Conservation (phyloP, 2,113 vertebrate genomes). For the Tursiops truncatus region DNA sequence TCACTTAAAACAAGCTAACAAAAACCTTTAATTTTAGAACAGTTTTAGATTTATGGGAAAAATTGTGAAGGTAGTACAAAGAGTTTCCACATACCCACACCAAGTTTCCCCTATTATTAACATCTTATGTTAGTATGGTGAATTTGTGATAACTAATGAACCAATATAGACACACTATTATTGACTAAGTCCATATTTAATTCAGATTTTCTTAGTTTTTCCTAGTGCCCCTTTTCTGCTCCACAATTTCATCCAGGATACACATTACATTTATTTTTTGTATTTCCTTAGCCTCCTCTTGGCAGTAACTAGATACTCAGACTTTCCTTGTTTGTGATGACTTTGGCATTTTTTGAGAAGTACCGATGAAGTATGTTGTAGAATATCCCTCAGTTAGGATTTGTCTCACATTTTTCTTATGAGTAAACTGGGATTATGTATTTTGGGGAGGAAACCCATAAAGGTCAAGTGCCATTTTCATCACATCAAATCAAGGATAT, state of each 20-base stretch:
- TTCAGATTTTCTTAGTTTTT: neutral
- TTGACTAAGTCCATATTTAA: neutral
- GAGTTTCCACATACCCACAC: neutral
- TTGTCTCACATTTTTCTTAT: neutral
- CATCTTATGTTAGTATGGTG: neutral
- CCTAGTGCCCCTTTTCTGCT: neutral
- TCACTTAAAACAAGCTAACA: neutral
- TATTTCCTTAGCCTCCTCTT: neutral
- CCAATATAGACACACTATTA: neutral
- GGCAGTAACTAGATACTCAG: neutral
- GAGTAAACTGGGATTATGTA: neutral
- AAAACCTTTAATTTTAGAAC: neutral
- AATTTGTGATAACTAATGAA: neutral
- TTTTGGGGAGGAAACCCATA: neutral
- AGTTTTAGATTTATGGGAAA: neutral
- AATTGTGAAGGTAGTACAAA: neutral
- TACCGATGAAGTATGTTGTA: neutral
- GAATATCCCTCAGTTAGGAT: neutral
- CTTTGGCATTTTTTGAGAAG: neutral
- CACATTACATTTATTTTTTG: neutral
- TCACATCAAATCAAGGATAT: neutral
- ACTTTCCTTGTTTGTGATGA: neutral
- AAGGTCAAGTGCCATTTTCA: neutral
- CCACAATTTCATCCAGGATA: neutral
- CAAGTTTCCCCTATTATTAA: neutral